Evolutionary conservation across 2,888 invertebrate species (phyloP).

Genomic region (Hyppa rectilinea): DNA sequence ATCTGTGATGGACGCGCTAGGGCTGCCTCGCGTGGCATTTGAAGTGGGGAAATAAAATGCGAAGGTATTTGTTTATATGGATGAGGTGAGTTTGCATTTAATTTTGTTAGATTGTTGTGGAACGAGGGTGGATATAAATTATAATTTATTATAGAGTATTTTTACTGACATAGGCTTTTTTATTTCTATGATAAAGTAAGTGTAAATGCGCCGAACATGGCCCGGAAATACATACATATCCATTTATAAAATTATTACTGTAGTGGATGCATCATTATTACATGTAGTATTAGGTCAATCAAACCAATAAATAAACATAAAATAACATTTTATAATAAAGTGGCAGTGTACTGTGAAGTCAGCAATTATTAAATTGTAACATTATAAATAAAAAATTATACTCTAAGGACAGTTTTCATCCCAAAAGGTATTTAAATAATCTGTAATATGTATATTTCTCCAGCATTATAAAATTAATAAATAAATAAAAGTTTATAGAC

Average conservation of each 20-base stretch:
- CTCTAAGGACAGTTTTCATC: background rate
- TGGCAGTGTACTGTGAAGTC: background rate
- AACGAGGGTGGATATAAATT: slow-evolving; percentile 12
- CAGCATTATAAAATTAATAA: too few relatives aligned
- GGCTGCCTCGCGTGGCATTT: slow-evolving; percentile 69
- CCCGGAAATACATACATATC: background rate
- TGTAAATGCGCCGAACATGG: background rate
- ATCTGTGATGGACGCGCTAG: slow-evolving; percentile 81
- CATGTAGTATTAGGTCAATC: too few relatives aligned
- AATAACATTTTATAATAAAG: background rate
- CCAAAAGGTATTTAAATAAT: background rate
- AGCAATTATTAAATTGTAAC: background rate
- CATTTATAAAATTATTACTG: background rate
- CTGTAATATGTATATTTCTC: too few relatives aligned
- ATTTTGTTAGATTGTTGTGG: slow-evolving; percentile 20
- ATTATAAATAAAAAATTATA: background rate
- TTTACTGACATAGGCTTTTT: background rate
- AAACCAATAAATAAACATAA: too few relatives aligned
- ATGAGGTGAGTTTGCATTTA: slow-evolving; percentile 34
- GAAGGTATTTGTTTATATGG: slow-evolving; percentile 38
- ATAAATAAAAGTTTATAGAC: too few relatives aligned
- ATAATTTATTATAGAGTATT: background rate
- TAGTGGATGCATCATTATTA: background rate
- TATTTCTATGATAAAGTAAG: background rate
- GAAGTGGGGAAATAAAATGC: slow-evolving; percentile 3